Evolutionary conservation across 2,888 invertebrate genomes (phyloP).

Genomic region (Escarpia spicata): DNA sequence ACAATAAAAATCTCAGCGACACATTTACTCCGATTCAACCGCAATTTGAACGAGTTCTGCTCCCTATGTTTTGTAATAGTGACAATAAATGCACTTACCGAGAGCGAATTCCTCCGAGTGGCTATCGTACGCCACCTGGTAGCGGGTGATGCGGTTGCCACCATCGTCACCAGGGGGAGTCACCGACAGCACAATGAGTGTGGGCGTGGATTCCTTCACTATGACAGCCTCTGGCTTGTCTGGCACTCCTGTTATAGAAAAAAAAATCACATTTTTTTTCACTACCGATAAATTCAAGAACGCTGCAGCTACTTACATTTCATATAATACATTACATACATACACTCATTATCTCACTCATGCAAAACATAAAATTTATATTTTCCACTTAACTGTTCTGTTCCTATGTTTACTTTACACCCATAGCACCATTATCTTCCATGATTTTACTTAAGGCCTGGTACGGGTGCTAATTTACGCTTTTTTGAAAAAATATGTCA

Average conservation of each 20-base stretch:
- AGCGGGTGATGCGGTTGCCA: constrained; percentile 38
- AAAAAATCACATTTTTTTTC: not conserved
- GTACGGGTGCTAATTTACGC: no score
- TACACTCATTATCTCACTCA: no score
- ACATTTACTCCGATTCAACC: not conserved
- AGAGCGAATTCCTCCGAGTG: constrained; percentile 36
- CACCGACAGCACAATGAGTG: constrained; percentile 37
- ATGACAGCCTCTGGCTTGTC: constrained; percentile 34
- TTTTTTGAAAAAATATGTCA: no score
- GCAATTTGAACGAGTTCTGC: not conserved
- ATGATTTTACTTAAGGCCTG: no score
- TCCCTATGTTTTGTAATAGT: not conserved
- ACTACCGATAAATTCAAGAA: no score
- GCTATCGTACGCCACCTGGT: constrained; percentile 39
- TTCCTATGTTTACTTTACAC: no score
- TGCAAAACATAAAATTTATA: no score
- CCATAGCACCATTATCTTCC: no score
- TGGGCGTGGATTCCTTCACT: constrained; percentile 33
- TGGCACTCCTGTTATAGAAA: constrained; percentile 33
- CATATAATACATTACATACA: no score
- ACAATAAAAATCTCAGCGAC: not conserved
- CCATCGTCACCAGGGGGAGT: constrained; percentile 40
- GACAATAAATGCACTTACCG: constrained; percentile 29
- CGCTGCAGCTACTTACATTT: no score
- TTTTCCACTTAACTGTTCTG: no score